phyloP scores from a whole-genome alignment of 2,113 vertebrate species.

The Microtus pennsylvanicus region DNA sequence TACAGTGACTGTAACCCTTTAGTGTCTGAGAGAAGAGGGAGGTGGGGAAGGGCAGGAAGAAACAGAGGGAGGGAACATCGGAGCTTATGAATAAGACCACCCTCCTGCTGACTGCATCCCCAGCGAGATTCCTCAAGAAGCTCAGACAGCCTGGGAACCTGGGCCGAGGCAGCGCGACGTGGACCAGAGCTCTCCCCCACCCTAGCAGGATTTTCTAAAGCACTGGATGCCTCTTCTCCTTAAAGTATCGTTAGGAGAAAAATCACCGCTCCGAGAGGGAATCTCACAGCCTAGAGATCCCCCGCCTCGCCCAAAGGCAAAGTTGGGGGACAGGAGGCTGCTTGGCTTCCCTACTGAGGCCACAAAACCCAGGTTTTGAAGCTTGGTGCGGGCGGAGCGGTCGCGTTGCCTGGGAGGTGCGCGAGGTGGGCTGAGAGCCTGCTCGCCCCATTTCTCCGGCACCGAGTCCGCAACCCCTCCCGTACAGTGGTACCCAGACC shows the following conservation, averaged over 20 bases:
- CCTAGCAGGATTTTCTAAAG: not conserved
- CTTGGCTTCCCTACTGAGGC: not conserved
- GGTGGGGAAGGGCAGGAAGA: not conserved
- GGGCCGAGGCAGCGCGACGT: not conserved
- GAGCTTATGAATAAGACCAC: not conserved
- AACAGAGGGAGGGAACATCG: not conserved
- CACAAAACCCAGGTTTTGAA: not conserved
- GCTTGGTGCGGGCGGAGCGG: constrained; percentile 10
- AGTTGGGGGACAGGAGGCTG: constrained; percentile 49
- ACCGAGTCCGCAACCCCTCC: constrained; percentile 8
- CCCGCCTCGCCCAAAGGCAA: not conserved
- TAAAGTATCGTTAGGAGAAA: constrained; percentile 43
- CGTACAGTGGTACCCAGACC: not conserved
- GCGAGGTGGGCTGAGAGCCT: constrained; percentile 23
- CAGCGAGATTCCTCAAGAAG: not conserved
- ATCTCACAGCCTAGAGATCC: not conserved
- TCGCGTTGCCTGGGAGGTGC: constrained; percentile 3
- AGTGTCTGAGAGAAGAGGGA: not conserved
- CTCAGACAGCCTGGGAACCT: not conserved
- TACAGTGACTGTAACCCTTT: constrained; percentile 67
- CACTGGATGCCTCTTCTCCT: constrained; percentile 2
- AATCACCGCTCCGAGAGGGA: not conserved
- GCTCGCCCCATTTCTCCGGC: not conserved
- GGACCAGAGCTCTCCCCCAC: not conserved
- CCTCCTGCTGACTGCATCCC: not conserved